Percentiles rank a stretch among this genome's conserved stretches.
phyloP scores from a whole-genome alignment of 2,113 vertebrate species.

The Vicugna pacos region DNA sequence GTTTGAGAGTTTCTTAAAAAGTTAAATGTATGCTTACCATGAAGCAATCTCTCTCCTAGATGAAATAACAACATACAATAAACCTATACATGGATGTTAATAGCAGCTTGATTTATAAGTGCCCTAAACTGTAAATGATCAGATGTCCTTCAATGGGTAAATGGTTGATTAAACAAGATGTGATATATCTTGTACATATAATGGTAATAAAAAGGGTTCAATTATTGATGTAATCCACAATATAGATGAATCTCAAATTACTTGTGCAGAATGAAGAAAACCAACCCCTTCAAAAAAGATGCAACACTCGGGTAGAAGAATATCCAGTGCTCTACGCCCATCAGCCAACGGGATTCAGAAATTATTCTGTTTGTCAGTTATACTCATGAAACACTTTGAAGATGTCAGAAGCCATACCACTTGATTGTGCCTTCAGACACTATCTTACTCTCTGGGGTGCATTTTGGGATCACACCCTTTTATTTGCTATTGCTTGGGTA shows the following conservation, averaged over 20 bases:
- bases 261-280: background rate
- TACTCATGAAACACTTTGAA: background rate
- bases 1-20: slow-evolving; percentile 11
- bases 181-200: background rate
- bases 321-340: background rate
- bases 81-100: background rate
- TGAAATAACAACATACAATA: background rate
- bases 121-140: background rate
- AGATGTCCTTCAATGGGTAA: background rate
- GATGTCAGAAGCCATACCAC: background rate
- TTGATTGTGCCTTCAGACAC: background rate
- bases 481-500: background rate
- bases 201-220: background rate
- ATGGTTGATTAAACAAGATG: background rate
- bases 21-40: background rate
- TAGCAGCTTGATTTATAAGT: slow-evolving; percentile 8
- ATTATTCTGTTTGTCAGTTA: background rate
- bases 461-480: background rate
- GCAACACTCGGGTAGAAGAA: background rate
- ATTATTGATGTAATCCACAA: background rate
- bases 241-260: slow-evolving; percentile 25
- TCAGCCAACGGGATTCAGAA: background rate
- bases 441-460: background rate
- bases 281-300: background rate
- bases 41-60: background rate